A percentile compares a stretch with the other conserved stretches of the same genome.
These are phyloP conservation scores for Helarctos malayanus DNA, from an alignment of 2,797 vertebrate genomes.

Conservation along the genomic window DNA sequence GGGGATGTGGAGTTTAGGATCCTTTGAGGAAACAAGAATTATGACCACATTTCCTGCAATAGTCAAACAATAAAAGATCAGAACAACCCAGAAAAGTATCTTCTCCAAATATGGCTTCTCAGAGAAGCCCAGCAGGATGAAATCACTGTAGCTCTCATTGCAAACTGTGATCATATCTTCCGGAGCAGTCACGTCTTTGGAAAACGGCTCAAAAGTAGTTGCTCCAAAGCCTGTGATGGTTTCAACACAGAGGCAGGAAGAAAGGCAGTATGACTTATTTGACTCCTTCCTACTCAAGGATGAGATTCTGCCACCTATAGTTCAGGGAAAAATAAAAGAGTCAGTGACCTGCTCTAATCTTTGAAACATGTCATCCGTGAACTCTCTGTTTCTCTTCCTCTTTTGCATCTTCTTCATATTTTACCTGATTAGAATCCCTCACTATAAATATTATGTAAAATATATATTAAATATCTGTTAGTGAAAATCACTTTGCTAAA, in stretches of 20 bases:
- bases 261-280: neutral
- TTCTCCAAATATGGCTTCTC: constrained; percentile 63
- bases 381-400: neutral
- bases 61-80: constrained; percentile 67
- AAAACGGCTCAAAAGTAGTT: neutral
- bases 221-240: neutral
- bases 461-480: neutral
- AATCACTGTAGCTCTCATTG: constrained; percentile 66
- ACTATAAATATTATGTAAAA: neutral
- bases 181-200: neutral
- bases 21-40: constrained; percentile 61
- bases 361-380: neutral
- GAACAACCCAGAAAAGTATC: constrained; percentile 60
- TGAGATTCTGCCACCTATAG: neutral
- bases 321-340: neutral
- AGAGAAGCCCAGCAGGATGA: constrained; percentile 75
- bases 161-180: constrained; percentile 47
- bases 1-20: constrained; percentile 66
- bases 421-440: neutral
- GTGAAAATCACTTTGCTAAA: neutral
- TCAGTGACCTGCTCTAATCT: neutral
- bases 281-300: neutral
- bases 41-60: constrained; percentile 67
- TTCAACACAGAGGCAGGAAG: neutral
- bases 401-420: neutral